These are phyloP conservation scores for Rhynchotus rufescens DNA, from an alignment of 2,797 vertebrate species.

Conservation along the genomic window DNA sequence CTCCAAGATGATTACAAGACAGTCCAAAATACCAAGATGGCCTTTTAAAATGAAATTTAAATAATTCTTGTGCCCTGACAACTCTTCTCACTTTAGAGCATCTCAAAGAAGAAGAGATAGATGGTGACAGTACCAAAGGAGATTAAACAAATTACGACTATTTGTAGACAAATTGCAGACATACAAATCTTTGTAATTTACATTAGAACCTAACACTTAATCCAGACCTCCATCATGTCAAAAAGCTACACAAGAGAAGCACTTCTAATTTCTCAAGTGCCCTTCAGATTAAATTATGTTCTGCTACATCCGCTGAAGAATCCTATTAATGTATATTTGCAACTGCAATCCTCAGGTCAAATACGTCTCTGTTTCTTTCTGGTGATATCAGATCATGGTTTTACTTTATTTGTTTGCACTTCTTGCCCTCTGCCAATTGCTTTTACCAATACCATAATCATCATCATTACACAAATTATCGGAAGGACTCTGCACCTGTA, in stretches of 20 bases:
- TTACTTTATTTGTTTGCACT: constrained; percentile 49
- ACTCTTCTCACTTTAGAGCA: constrained; percentile 55
- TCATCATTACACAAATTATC: constrained; percentile 36
- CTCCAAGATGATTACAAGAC: constrained; percentile 31
- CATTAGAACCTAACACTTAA: constrained; percentile 70
- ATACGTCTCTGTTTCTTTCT: constrained; percentile 37
- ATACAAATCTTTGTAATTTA: constrained; percentile 65
- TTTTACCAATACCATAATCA: constrained; percentile 54
- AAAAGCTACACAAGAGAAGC: constrained; percentile 61
- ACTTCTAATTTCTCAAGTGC: constrained; percentile 68
- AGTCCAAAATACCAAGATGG: constrained; percentile 38
- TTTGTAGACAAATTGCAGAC: constrained; percentile 59
- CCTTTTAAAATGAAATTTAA: constrained; percentile 59
- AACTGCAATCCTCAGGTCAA: constrained; percentile 47
- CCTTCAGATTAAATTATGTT: constrained; percentile 70
- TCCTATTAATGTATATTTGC: constrained; percentile 57
- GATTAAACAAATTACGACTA: constrained; percentile 68
- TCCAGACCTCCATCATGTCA: constrained; percentile 56
- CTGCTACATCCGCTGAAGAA: constrained; percentile 51
- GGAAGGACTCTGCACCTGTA: constrained; percentile 30
- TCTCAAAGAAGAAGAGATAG: constrained; percentile 43
- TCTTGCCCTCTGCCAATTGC: constrained; percentile 30
- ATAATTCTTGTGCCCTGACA: constrained; percentile 32
- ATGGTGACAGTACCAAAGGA: constrained; percentile 36
- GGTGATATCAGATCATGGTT: constrained; percentile 33